Evolutionary conservation across 2,113 vertebrate genomes (phyloP), one percentile per base, ranked within the genome.

Genomic region (Stegastes partitus): DNA sequence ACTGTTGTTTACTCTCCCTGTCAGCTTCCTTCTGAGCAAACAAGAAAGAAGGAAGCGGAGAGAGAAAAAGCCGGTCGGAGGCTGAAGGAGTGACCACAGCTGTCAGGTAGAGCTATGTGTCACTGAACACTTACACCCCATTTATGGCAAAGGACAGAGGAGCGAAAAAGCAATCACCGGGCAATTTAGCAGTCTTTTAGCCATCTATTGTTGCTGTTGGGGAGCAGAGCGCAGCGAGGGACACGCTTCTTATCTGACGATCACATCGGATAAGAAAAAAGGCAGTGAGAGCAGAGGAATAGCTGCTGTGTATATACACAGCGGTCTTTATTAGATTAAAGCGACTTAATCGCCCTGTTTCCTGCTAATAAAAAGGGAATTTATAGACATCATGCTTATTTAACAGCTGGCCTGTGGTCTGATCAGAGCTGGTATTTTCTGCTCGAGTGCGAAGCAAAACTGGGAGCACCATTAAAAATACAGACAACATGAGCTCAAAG

Each of bases 21-120:
- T 74, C 72, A 56, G 77, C 58, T 42, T 57, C 37, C 31, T 57
- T 74, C 66, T 82, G 66, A 68, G 57, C 62, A 76, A 83, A 77
- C 54, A 71, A 39, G 34, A 49, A 53, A 68, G 31, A 47, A 23
- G 55, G 55, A 21, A 14, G 31, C 26, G 57, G 25, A 34, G 49
- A 50, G 63, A 61, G 67, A 11, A 45, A 31, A 39, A 55, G 70
- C 26, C 44, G 22, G 23, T 16, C 1, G 2, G 65, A 63, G 45
- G 23, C n/a, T 2, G 53, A n/a, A 73, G 23, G 11, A 69, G 57
- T 50, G 68, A 77, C 67, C 86, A 69, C 68, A 70, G 64, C 64
- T 77, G 73, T 62, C 59, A 79, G 79, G 65, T 67, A 64, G 51
- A 67, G 61, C 61, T 59, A 53, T 66, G 63, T 79, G 81, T 74